Base-by-base conservation (phyloP, 2,113 vertebrate genomes). In the Apeltes quadracus region DNA sequence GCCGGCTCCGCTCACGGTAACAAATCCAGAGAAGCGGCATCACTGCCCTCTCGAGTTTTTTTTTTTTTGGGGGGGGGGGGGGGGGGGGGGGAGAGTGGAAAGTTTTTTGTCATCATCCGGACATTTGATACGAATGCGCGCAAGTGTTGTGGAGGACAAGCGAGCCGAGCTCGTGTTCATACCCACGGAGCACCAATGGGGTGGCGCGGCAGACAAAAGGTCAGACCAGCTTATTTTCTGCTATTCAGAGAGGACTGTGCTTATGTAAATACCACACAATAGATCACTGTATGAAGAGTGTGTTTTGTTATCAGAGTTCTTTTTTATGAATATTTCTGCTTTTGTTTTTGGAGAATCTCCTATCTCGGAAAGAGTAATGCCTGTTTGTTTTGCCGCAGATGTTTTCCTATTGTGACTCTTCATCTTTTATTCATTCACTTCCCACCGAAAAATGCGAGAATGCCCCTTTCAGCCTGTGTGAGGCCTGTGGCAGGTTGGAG, bases 391-490 rank as follows among this genome's bases (percentile, higher is more conserved):
- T 71, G 55, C 64, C 58, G 75, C 85, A 85, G 73, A 87, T 72
- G 81, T 82, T 71, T 78, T 77, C 70, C 71, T 56, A 56, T 78
- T 75, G 56, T 51, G 25, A 74, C 57, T 75, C 76, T 34, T 36
- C 74, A 85, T 90, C 80, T 90, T 85, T 89, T 87, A 90, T 91
- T 87, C 59, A 82, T 86, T 63, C 43, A 0, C 25, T 56, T 68
- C 39, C 79, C 57, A 57, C 3, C 39, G 69, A 68, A 70, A 79
- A 72, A 29, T 15, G 58, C 53, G 9, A 7, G 25, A 14, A 18
- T 39, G 66, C 56, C 34, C 54, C 22, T 44, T 54, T 67, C 57
- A 34, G 50, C 82, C 36, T 51, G 72, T 69, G 67, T 63, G 14
- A 54, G 61, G 75, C 54, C 65, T 39, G 61, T 20, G 38, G 62